Conservation (phyloP, 2,888 invertebrate genomes). For the Euzophera pinguis region DNA sequence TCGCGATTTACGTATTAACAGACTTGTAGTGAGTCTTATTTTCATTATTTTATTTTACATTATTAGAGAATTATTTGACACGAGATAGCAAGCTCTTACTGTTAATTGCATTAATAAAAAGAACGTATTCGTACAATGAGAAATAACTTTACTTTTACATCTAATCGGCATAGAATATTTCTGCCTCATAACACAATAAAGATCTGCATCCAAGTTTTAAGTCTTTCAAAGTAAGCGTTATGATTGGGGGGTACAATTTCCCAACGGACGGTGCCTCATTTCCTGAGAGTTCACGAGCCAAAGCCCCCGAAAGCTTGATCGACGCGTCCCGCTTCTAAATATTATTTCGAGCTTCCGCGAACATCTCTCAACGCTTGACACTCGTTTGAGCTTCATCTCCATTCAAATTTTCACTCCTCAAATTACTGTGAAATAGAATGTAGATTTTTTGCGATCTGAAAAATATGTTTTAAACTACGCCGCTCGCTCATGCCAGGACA, state of each 20-base stretch:
- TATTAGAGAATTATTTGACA: neutral
- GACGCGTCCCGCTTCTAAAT: constrained; percentile 61
- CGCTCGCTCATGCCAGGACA: neutral
- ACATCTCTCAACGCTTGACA: constrained; percentile 59
- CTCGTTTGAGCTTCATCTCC: constrained; percentile 45
- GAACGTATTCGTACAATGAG: too few relatives aligned
- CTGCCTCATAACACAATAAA: constrained; percentile 53
- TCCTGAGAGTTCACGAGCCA: constrained; percentile 60
- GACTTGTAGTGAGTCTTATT: too few relatives aligned
- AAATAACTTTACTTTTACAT: too few relatives aligned
- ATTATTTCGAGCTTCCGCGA: constrained; percentile 72
- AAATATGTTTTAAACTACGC: constrained; percentile 3
- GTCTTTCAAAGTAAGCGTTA: constrained; percentile 66
- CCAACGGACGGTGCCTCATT: constrained; percentile 73
- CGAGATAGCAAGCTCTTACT: neutral
- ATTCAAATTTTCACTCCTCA: constrained; percentile 42
- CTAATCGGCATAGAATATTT: constrained; percentile 28
- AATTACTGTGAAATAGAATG: constrained; percentile 20
- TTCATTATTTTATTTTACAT: too few relatives aligned
- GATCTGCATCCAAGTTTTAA: constrained; percentile 65
- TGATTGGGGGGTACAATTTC: constrained; percentile 75
- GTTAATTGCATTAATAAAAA: constrained; percentile 11
- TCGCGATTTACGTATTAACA: too few relatives aligned
- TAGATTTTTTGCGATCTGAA: constrained; percentile 13
- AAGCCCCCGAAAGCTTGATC: constrained; percentile 24